Base-by-base conservation (phyloP, 2,797 vertebrate species). In the Apodemus agrarius region DNA sequence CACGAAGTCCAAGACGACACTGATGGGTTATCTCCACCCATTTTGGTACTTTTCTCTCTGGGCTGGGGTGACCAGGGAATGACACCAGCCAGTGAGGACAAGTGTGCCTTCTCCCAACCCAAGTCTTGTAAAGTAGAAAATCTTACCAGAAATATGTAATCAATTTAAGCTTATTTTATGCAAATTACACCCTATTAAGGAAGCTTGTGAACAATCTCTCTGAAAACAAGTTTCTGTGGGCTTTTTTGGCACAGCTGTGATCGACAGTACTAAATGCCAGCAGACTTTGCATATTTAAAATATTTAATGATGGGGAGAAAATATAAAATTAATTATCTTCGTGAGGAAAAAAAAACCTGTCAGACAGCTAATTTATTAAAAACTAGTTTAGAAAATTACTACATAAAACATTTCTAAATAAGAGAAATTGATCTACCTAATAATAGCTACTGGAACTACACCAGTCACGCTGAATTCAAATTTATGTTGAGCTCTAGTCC, bases 121-220 rank as follows among this genome's bases (percentile, higher is more conserved):
- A 91, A 95, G 96, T 91, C 90, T 82, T 89, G 90, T 89, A 98
- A 98, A 98, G 98, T 96, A 97, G 93, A 37, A 46, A 98, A 97
- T 97, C 98, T 98, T 98, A 98, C 98, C 96, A 97, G 98, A 98
- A 98, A 98, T 98, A 98, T 97, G 97, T 98, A 98, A 98, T 98
- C 98, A 98, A 97, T 97, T 97, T 90, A 87, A 98, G 98, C 97
- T 97, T 97, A 98, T 98, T 98, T 98, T 97, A 98, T 98, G 98
- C 98, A 98, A 98, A 98, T 98, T 98, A 95, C 88, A 98, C 95
- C 88, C 97, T 97, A 98, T 98, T 98, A 98, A 98, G 97, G 92
- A 98, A 96, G 97, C 98, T 97, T 98, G 97, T 98, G 98, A 98
- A 98, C 96, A 98, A 98, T 98, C 97, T 97, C 96, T 96, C 97